phyloP scores from a whole-genome alignment of 2,797 vertebrate genomes.

The Rhinatrema bivittatum region DNA sequence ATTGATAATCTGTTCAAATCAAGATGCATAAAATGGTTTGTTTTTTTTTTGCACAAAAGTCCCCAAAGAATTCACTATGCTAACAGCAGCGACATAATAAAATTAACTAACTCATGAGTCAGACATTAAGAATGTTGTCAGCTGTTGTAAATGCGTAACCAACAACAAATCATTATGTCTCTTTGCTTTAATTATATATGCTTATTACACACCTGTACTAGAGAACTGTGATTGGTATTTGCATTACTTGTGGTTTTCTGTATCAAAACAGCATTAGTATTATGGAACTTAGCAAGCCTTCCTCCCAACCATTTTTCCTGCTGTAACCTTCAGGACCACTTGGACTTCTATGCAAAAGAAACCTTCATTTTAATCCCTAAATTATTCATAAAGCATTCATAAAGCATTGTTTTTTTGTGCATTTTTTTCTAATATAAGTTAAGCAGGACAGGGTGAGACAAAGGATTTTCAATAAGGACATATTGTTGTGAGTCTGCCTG shows the following conservation, averaged over 20 bases:
- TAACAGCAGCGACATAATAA: slow-evolving; percentile 39
- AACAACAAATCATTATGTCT: slow-evolving; percentile 52
- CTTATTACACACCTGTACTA: slow-evolving; percentile 46
- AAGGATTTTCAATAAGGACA: too few relatives aligned
- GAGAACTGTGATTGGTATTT: slow-evolving; percentile 31
- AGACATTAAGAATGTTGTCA: slow-evolving; percentile 46
- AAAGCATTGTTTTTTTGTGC: not conserved
- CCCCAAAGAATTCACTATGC: slow-evolving; percentile 39
- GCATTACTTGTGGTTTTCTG: slow-evolving; percentile 39
- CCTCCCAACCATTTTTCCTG: not conserved
- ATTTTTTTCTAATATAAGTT: too few relatives aligned
- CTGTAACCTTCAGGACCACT: slow-evolving; percentile 3
- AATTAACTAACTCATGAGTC: slow-evolving; percentile 45
- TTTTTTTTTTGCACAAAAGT: slow-evolving; percentile 29
- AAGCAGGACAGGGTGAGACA: too few relatives aligned
- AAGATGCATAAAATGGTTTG: slow-evolving; percentile 27
- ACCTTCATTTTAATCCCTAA: too few relatives aligned
- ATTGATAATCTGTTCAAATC: slow-evolving; percentile 29
- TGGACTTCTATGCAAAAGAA: slow-evolving; percentile 8
- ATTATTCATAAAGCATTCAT: not conserved
- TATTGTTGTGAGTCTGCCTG: too few relatives aligned
- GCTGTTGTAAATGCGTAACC: slow-evolving; percentile 49
- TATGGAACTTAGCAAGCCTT: slow-evolving; percentile 33
- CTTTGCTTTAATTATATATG: slow-evolving; percentile 46
- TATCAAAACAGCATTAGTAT: slow-evolving; percentile 50